Percentiles rank a stretch among this genome's conserved stretches.
Evolutionary conservation across 2,888 invertebrate genomes (phyloP).

Genomic region (Hypsopygia costalis): DNA sequence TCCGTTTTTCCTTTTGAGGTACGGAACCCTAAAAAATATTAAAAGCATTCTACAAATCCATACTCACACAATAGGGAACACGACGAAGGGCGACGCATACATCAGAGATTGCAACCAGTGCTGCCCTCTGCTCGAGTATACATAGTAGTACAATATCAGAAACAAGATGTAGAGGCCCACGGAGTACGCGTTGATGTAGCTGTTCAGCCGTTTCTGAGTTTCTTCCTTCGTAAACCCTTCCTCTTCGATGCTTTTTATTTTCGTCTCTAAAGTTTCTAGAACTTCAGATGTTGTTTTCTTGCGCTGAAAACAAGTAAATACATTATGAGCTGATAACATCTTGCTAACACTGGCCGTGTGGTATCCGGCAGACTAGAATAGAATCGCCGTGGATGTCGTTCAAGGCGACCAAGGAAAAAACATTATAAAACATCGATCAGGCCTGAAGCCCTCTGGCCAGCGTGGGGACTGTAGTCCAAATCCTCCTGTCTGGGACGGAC

Average conservation of each 20-base stretch:
- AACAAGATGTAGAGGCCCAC: slow-evolving; percentile 86
- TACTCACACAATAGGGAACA: slow-evolving; percentile 92
- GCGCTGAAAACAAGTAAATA: slow-evolving; percentile 54
- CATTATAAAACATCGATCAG: too few relatives aligned
- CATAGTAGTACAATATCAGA: slow-evolving; percentile 88
- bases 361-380: too few relatives aligned
- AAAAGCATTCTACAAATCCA: too few relatives aligned
- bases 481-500: too few relatives aligned
- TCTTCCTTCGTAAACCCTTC: slow-evolving; percentile 90
- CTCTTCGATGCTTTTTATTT: slow-evolving; percentile 90
- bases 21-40: too few relatives aligned
- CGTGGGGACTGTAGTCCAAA: too few relatives aligned
- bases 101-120: slow-evolving; percentile 85
- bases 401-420: too few relatives aligned
- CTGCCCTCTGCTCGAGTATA: slow-evolving; percentile 89
- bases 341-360: too few relatives aligned
- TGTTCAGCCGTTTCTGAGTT: slow-evolving; percentile 89
- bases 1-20: too few relatives aligned
- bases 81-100: slow-evolving; percentile 88
- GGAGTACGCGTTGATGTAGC: slow-evolving; percentile 86
- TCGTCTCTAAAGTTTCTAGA: slow-evolving; percentile 87
- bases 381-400: too few relatives aligned
- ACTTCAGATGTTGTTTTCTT: slow-evolving; percentile 70
- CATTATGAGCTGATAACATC: too few relatives aligned
- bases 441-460: too few relatives aligned